Evolutionary conservation across 2,888 invertebrate genomes (phyloP).

Genomic region (Suillia variegata): DNA sequence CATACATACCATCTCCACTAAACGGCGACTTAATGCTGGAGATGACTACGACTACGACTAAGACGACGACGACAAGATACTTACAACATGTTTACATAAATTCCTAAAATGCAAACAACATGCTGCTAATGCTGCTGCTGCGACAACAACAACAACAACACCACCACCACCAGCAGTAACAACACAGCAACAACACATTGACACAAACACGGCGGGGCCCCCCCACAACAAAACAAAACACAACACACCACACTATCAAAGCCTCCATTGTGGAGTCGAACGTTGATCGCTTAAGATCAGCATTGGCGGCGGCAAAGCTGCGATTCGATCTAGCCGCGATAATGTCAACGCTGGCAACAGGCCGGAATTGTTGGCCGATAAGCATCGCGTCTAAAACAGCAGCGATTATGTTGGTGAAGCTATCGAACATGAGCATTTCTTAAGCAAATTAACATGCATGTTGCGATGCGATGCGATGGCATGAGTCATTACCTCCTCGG

Average conservation of each 20-base stretch:
- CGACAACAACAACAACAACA: neutral
- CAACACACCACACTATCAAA: no score
- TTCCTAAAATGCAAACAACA: constrained; percentile 56
- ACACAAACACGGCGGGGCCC: neutral
- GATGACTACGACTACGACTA: neutral
- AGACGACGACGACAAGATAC: constrained; percentile 24
- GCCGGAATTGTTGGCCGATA: constrained; percentile 41
- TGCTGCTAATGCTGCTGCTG: constrained; percentile 14
- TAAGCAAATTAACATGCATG: constrained; percentile 27
- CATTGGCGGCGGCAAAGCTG: constrained; percentile 27
- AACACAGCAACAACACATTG: neutral
- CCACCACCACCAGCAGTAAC: neutral
- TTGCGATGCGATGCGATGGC: constrained; percentile 23
- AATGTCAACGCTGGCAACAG: constrained; percentile 54
- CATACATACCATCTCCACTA: neutral
- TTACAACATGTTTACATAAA: constrained; percentile 56
- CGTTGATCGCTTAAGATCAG: constrained; percentile 33
- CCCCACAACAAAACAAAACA: no score
- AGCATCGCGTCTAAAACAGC: constrained; percentile 38
- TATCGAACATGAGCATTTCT: neutral
- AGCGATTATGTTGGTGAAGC: constrained; percentile 47
- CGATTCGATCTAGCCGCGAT: constrained; percentile 42
- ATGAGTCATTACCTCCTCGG: neutral
- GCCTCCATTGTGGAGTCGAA: no score
- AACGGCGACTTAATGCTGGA: neutral